These are phyloP conservation scores for Gymnocheta viridis DNA, from an alignment of 2,888 invertebrate genomes.

Conservation along the genomic window DNA sequence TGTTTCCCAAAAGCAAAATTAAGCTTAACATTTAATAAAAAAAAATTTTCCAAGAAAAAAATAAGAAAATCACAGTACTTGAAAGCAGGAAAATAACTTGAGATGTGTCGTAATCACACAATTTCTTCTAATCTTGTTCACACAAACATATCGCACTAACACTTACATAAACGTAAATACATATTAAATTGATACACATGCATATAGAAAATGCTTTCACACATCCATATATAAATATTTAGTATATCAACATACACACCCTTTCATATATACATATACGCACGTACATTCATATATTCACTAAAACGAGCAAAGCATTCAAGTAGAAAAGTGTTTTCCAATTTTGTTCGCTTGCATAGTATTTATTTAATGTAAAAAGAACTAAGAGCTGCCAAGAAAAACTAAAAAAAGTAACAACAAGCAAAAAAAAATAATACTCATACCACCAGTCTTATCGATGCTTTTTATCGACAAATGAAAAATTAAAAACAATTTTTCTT, in stretches of 20 bases:
- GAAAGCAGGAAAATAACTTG: constrained; percentile 2
- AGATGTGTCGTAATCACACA: constrained; percentile 5
- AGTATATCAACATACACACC: too few species aligned
- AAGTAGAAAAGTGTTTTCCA: constrained; percentile 44
- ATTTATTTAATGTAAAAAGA: not conserved
- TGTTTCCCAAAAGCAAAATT: not conserved
- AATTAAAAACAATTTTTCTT: too few species aligned
- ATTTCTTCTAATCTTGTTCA: not conserved
- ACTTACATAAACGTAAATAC: not conserved
- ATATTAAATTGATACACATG: too few species aligned
- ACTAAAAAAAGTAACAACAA: too few species aligned
- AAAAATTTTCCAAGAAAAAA: not conserved
- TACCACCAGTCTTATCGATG: too few species aligned
- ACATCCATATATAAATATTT: too few species aligned
- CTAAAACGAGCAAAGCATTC: constrained; percentile 22
- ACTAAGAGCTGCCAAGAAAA: too few species aligned
- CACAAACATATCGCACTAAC: not conserved
- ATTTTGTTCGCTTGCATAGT: not conserved
- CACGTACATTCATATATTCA: too few species aligned
- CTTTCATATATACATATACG: too few species aligned
- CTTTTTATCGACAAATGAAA: too few species aligned
- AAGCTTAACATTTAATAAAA: not conserved
- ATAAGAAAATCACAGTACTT: constrained; percentile 7
- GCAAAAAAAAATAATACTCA: not conserved
- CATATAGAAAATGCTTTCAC: too few species aligned